phyloP scores from a whole-genome alignment of 1,140 invertebrate species.

The Diplogasteroides magnus region DNA sequence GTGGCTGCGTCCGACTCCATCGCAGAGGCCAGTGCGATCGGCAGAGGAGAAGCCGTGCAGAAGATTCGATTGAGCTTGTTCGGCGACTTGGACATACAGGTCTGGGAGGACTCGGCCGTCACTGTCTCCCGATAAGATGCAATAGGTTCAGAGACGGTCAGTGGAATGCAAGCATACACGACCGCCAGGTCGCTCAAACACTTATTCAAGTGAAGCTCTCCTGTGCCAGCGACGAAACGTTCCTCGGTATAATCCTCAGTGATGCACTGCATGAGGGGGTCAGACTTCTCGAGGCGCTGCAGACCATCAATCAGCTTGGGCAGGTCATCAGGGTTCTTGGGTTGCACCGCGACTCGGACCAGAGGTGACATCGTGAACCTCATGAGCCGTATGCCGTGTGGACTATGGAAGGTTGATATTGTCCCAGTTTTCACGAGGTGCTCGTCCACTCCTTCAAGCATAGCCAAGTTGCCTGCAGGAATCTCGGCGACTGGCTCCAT shows the following conservation, averaged over 20 bases:
- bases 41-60: conserved; percentile 90
- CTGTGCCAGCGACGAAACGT: conserved; percentile 98
- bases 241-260: conserved; percentile 99
- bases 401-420: conserved; percentile 95
- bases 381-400: conserved; percentile 87
- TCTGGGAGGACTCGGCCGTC: conserved; percentile 82
- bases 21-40: conserved; percentile 89
- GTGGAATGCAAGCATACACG: conserved; percentile 96
- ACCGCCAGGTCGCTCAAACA: conserved; percentile 99
- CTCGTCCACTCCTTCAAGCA: conserved; percentile 98
- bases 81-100: conserved; percentile 96
- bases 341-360: conserved; percentile 96
- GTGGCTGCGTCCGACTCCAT: conserved; percentile 97
- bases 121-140: conserved; percentile 99
- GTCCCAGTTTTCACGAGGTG: conserved; percentile 97
- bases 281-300: conserved; percentile 92
- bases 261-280: conserved; percentile 99
- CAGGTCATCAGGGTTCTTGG: conserved; percentile 96
- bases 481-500: conserved; percentile 98
- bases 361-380: conserved; percentile 96
- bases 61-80: conserved; percentile 99
- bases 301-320: conserved; percentile 75
- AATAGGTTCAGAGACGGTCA: conserved; percentile 97
- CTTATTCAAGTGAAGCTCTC: conserved; percentile 98
- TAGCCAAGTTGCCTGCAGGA: conserved; percentile 97